These are phyloP conservation scores for Cloeon dipterum DNA, from an alignment of 2,888 invertebrate species.

Conservation along the genomic window DNA sequence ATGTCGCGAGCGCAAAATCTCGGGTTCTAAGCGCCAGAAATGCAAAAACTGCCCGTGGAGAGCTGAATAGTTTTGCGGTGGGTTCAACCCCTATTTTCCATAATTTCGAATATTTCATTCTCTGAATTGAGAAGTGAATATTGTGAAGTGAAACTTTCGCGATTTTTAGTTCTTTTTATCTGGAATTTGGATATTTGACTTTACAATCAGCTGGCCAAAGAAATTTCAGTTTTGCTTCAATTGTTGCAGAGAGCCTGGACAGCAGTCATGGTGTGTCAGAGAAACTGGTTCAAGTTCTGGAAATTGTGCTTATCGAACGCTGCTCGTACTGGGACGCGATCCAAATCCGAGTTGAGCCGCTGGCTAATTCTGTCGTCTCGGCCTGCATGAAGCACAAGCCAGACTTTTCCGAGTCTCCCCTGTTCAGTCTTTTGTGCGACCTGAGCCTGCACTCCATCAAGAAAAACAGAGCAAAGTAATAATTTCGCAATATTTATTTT, in stretches of 20 bases:
- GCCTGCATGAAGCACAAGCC: not conserved
- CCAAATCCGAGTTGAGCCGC: not conserved
- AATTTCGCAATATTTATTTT: not conserved
- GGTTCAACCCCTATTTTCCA: too few species aligned
- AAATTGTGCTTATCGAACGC: not conserved
- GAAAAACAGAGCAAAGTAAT: not conserved
- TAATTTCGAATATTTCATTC: too few species aligned
- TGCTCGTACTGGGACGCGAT: not conserved
- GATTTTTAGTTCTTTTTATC: too few species aligned
- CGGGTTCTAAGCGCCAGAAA: too few species aligned
- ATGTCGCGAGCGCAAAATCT: too few species aligned
- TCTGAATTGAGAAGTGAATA: too few species aligned
- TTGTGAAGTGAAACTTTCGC: too few species aligned
- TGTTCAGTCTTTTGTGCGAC: not conserved
- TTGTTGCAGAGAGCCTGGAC: not conserved
- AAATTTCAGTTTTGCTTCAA: not conserved
- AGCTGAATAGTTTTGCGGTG: too few species aligned
- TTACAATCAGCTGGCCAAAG: too few species aligned
- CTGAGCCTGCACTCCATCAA: not conserved
- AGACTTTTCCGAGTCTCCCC: not conserved
- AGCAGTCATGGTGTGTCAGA: not conserved
- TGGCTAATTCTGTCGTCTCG: not conserved
- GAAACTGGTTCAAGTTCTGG: not conserved
- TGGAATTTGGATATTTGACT: too few species aligned
- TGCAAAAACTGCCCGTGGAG: too few species aligned